Percentiles rank a stretch among this genome's conserved stretches.
phyloP scores from a whole-genome alignment of 2,888 invertebrate genomes.

The Sclerodermus sp. region DNA sequence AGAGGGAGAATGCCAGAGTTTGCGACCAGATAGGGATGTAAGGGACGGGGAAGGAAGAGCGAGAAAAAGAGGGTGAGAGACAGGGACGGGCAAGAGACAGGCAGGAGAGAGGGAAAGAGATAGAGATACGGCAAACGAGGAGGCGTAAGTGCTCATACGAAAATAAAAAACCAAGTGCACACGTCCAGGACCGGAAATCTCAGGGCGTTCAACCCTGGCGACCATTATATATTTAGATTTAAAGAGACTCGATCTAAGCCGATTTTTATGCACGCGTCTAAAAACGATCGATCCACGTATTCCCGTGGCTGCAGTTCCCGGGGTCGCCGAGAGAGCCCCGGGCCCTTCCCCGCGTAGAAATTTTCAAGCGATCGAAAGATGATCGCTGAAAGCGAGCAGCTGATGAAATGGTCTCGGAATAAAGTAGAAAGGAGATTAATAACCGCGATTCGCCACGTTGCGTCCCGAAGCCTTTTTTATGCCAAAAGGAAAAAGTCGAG shows the following conservation, averaged over 20 bases:
- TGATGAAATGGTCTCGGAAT: too few relatives aligned
- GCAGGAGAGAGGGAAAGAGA: constrained; percentile 3
- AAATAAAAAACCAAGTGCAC: constrained; percentile 34
- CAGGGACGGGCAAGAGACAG: constrained; percentile 3
- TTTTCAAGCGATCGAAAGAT: too few relatives aligned
- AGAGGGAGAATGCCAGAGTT: constrained; percentile 8
- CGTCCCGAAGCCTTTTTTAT: too few relatives aligned
- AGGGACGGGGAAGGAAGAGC: constrained; percentile 12
- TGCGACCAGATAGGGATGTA: too few relatives aligned
- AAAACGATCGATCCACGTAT: neutral
- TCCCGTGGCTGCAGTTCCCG: too few relatives aligned
- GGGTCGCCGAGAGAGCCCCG: too few relatives aligned
- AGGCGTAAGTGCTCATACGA: neutral
- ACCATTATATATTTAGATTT: constrained; percentile 48
- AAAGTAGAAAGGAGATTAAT: too few relatives aligned
- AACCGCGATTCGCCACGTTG: too few relatives aligned
- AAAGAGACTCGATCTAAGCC: constrained; percentile 43
- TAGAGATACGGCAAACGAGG: constrained; percentile 10
- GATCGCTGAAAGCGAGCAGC: too few relatives aligned
- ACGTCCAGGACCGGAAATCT: constrained; percentile 49
- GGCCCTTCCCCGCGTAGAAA: too few relatives aligned
- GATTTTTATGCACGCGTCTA: constrained; percentile 23
- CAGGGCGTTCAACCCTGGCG: constrained; percentile 53
- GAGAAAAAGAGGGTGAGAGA: constrained; percentile 7
- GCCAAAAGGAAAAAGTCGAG: too few relatives aligned